Evolutionary conservation across 2,797 vertebrate genomes (phyloP), one percentile per base, ranked within the genome.

Genomic region (Tinamus major): DNA sequence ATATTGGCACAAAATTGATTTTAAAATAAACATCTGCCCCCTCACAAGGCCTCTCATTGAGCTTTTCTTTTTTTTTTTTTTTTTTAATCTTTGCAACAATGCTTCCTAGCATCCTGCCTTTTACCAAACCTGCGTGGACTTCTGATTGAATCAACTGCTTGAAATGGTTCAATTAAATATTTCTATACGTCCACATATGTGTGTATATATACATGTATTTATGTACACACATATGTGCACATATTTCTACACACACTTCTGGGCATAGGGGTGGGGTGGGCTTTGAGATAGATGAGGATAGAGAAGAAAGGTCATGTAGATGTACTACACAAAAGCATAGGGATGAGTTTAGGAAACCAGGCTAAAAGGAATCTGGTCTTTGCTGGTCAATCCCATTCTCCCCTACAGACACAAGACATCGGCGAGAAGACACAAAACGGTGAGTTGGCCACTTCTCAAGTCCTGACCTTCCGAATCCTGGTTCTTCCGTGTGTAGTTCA

Each of bases 401-500:
- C 86, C 55, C 44, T 41, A 31, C 18, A 78, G 27, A 53, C 15
- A 26, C 2, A 7, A 49, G 42, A 26, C 9, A 64, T 4, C 41
- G 71, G 33, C 21, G 37, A 95, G 69, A 55, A 71, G 29, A 65
- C 24, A 46, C 17, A 39, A 10, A 0, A 0, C 0, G 75, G 41
- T 1, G 12, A 9, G 49, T 9, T 2, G 48, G 9, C 2, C 24
- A 37, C 35, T 3, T 96, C 90, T 91, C 49, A 68, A 67, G 70
- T 93, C 97, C 97, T 97, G 51, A 98, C 98, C 98, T 97, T 98
- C 97, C 1, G 98, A 98, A 79, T 99, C 99, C 92, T 98, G 98
- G 97, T 98, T 99, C 97, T 99, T 99, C 87, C 99, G 98, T 87
- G 98, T 98, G 97, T 99, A 99, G 98, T 99, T 99, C 99, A 99